Percentiles rank a stretch among this genome's conserved stretches.
Evolutionary conservation across 2,888 invertebrate species (phyloP).

Genomic region (Oegoconia quadripuncta): DNA sequence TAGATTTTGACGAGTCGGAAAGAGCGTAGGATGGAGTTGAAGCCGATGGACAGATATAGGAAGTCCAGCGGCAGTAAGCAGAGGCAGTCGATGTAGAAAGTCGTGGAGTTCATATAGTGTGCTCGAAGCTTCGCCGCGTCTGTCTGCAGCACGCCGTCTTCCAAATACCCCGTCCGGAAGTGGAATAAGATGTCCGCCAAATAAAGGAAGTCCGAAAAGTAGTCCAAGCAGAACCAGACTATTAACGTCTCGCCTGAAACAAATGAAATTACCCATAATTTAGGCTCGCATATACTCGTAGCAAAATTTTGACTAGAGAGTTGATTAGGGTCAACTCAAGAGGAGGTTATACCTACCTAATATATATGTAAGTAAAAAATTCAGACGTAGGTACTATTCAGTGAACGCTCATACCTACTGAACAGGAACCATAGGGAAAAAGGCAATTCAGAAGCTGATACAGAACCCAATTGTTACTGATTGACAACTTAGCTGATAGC

Average conservation of each 20-base stretch:
- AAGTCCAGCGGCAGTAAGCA: constrained; percentile 98
- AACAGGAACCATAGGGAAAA: no score
- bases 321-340: no score
- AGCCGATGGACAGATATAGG: constrained; percentile 97
- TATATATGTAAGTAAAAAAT: no score
- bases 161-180: constrained; percentile 97
- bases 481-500: no score
- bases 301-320: no score
- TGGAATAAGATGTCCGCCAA: constrained; percentile 97
- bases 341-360: no score
- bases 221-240: constrained; percentile 98
- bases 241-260: constrained; percentile 89
- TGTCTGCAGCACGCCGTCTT: constrained; percentile 98
- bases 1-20: constrained; percentile 98
- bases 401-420: no score
- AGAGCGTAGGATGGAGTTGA: constrained; percentile 96
- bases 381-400: no score
- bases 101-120: constrained; percentile 98
- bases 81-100: constrained; percentile 99
- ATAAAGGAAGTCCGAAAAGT: constrained; percentile 97
- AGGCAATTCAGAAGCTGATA: no score
- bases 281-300: no score
- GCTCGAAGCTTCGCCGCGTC: constrained; percentile 95
- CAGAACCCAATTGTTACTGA: no score
- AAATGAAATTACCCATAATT: constrained; percentile 30